Evolutionary conservation across 2,113 vertebrate genomes (phyloP), one percentile per base, ranked within the genome.

Genomic region (Orycteropus afer): DNA sequence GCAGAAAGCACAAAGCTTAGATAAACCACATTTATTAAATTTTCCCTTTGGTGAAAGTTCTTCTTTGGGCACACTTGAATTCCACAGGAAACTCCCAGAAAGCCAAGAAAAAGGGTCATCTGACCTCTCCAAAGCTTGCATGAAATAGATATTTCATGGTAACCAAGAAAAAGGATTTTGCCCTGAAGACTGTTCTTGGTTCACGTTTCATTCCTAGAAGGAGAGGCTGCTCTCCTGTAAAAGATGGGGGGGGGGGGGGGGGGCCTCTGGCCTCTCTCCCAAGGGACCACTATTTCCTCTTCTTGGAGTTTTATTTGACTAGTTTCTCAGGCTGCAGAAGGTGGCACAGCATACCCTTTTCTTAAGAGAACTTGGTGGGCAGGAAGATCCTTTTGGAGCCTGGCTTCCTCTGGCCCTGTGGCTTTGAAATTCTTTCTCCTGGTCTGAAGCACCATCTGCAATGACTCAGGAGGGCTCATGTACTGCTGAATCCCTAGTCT

Each of bases 131-230:
- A 92, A 97, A 97, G 97, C 59, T 96, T 87, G 95, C 94, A 45
- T 94, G 96, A 97, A 98, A 98, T 96, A 51, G 34, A 29, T 97
- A 97, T 98, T 98, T 98, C 98, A 97, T 74, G 98, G 97, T 83
- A 94, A 95, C 95, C 97, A 96, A 57, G 55, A 97, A 92, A 85
- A 40, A 59, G 81, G 93, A 89, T 91, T 96, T 97, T 94, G 95
- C 89, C 74, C 96, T 76, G 11, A 89, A 89, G 13, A 90, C 71
- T 45, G 55, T 92, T 96, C 89, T 11, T 27, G 96, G 96, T 93
- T 98, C 97, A 88, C 73, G 90, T 97, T 98, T 95, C 97, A 97
- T 53, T 91, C 49, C 65, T 81, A 49, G 95, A 92, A 90, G 95
- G 77, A 77, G 47, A 77, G 76, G 57, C n/a, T 45, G 69, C 91